Percentiles rank a stretch among this genome's conserved stretches.
phyloP scores from a whole-genome alignment of 2,888 invertebrate genomes.

The Hirtodrosophila trivittata region DNA sequence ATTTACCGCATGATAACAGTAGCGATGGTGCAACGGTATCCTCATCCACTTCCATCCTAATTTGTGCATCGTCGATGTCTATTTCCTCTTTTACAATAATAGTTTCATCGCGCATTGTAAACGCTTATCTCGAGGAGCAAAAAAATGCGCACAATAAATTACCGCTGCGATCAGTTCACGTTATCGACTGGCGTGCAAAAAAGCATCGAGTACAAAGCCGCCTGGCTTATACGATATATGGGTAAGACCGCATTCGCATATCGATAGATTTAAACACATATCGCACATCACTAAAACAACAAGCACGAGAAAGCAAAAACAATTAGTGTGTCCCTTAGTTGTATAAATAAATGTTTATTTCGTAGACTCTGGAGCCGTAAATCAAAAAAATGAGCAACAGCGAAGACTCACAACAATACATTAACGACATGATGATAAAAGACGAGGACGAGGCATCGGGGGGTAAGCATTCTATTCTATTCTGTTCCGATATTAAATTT shows the following conservation, averaged over 20 bases:
- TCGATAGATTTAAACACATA: conserved; percentile 19
- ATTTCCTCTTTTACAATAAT: conserved; percentile 51
- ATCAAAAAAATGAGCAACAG: conserved; percentile 66
- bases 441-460: conserved; percentile 80
- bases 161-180: conserved; percentile 57
- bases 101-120: conserved; percentile 40
- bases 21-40: conserved; percentile 7
- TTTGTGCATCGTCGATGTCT: conserved; percentile 55
- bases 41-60: conserved; percentile 52
- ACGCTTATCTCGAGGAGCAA: conserved; percentile 13
- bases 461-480: conserved; percentile 50
- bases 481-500: neutral
- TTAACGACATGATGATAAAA: conserved; percentile 71
- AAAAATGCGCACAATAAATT: conserved; percentile 56
- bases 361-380: conserved; percentile 7
- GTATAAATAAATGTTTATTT: conserved; percentile 14
- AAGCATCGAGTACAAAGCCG: neutral
- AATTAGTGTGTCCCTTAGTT: neutral
- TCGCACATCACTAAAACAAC: conserved; percentile 9
- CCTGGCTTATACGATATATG: conserved; percentile 18
- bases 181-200: conserved; percentile 30
- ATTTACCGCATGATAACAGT: conserved; percentile 53
- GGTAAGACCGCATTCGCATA: neutral
- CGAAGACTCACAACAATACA: conserved; percentile 79
- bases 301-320: conserved; percentile 9